These are phyloP conservation scores for Scrobipalpa atriplicella DNA, from an alignment of 2,888 invertebrate species.

Conservation along the genomic window DNA sequence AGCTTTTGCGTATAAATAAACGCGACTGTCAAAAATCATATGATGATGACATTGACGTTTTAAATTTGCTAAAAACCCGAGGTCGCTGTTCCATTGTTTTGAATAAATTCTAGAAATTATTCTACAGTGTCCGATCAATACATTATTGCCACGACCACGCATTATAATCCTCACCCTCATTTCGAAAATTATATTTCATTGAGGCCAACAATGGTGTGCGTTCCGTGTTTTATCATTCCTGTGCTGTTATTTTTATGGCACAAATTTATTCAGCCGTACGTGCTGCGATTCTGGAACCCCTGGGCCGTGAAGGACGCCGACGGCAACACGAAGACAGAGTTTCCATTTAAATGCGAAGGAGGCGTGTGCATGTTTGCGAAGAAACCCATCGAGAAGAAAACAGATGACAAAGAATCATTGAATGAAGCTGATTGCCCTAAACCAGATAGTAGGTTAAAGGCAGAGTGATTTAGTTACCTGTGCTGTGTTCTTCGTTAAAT, in stretches of 20 bases:
- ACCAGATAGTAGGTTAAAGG: conserved; percentile 46
- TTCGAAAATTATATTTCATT: not conserved
- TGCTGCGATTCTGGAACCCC: conserved; percentile 92
- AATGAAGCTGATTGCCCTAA: conserved; percentile 6
- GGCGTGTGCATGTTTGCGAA: conserved; percentile 74
- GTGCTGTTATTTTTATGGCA: conserved; percentile 92
- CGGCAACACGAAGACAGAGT: conserved; percentile 81
- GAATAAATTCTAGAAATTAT: conserved; percentile 3
- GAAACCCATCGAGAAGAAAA: conserved; percentile 39
- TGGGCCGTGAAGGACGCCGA: conserved; percentile 86
- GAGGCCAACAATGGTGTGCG: conserved; percentile 86
- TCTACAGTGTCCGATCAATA: not conserved
- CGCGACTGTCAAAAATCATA: conserved; percentile 13
- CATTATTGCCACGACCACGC: not conserved
- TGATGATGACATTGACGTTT: not conserved
- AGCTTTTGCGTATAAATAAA: not conserved
- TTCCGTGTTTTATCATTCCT: conserved; percentile 94
- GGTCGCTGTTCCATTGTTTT: not conserved
- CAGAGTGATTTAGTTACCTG: conserved; percentile 44
- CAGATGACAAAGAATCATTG: not conserved
- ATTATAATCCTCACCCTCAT: not conserved
- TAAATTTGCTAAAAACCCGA: not conserved
- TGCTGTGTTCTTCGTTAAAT: not conserved
- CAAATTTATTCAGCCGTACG: conserved; percentile 91
- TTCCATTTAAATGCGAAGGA: conserved; percentile 84